Conservation (phyloP, 2,888 invertebrate species). For the Volucella inanis region DNA sequence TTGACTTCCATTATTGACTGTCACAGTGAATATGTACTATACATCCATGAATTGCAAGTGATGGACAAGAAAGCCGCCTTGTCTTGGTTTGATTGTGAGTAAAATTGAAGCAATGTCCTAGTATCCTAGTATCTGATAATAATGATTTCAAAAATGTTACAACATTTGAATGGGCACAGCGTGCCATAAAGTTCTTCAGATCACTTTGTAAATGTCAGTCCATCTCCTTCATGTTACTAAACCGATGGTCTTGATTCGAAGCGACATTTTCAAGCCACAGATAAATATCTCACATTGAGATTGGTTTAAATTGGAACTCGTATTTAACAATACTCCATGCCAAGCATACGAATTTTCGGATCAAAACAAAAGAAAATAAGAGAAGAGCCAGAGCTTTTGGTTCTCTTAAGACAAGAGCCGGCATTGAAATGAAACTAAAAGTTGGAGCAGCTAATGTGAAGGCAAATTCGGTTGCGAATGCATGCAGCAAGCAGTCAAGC, state of each 20-base stretch:
- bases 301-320: constrained; percentile 9
- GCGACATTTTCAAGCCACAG: constrained; percentile 40
- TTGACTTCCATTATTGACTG: constrained; percentile 24
- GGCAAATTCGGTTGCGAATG: constrained; percentile 25
- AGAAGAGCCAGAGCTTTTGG: constrained; percentile 34
- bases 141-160: background rate
- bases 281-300: constrained; percentile 13
- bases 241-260: constrained; percentile 24
- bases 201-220: constrained; percentile 39
- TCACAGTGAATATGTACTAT: background rate
- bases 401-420: constrained; percentile 40
- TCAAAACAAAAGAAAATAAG: constrained; percentile 28
- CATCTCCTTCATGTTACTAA: constrained; percentile 3
- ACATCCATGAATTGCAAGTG: constrained; percentile 16
- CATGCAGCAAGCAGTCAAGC: constrained; percentile 9
- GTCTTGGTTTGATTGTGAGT: background rate
- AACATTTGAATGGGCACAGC: background rate
- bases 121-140: background rate
- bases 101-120: background rate
- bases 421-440: constrained; percentile 67
- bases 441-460: constrained; percentile 41
- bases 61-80: constrained; percentile 13
- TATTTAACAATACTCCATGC: constrained; percentile 3
- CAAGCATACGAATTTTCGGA: constrained; percentile 5
- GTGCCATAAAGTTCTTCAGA: constrained; percentile 6